Percentiles rank a stretch among this genome's conserved stretches.
phyloP scores from a whole-genome alignment of 2,113 vertebrate genomes.

The Ginglymostoma cirratum region DNA sequence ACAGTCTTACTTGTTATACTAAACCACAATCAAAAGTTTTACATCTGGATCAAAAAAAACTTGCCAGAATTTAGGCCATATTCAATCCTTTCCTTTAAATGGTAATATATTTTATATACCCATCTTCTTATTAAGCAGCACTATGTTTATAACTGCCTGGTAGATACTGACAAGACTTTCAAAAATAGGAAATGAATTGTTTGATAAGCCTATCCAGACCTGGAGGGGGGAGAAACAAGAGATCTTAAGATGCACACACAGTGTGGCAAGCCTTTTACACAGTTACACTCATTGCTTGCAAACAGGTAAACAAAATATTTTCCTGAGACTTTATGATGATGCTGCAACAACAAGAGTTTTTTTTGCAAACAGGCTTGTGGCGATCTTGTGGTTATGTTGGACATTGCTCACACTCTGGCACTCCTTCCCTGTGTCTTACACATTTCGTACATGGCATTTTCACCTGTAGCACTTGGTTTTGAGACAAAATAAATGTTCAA shows the following conservation, averaged over 20 bases:
- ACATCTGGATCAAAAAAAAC: neutral
- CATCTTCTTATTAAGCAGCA: neutral
- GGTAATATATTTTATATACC: neutral
- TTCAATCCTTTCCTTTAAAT: neutral
- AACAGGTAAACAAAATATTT: neutral
- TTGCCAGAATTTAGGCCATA: neutral
- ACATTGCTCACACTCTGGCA: neutral
- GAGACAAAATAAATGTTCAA: neutral
- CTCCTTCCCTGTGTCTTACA: neutral
- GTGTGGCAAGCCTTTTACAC: neutral
- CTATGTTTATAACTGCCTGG: neutral
- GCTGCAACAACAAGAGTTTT: neutral
- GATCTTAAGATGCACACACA: neutral
- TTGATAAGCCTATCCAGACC: neutral
- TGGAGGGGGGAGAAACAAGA: neutral
- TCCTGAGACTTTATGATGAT: neutral
- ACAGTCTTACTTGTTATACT: neutral
- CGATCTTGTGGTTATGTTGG: neutral
- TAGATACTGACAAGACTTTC: too few species aligned
- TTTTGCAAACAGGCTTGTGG: neutral
- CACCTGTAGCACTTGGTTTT: neutral
- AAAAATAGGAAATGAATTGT: neutral
- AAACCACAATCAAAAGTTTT: neutral
- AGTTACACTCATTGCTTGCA: neutral
- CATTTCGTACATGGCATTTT: neutral